Percentiles rank a stretch among this genome's conserved stretches.
Evolutionary conservation across 2,113 vertebrate species (phyloP).

Genomic region (Picathartes gymnocephalus): DNA sequence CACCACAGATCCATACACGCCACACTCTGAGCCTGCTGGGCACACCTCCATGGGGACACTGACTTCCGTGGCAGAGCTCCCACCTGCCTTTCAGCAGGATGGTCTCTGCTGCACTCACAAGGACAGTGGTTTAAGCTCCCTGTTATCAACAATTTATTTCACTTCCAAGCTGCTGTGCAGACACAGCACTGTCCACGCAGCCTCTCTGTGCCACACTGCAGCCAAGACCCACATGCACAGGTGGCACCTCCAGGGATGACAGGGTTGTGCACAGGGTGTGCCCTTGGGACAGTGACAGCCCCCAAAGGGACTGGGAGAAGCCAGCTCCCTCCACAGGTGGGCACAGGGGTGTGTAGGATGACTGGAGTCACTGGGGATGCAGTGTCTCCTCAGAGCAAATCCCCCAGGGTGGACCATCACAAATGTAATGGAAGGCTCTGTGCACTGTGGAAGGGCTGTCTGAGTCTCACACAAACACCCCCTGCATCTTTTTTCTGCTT

Average conservation of each 20-base stretch:
- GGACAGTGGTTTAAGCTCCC: neutral
- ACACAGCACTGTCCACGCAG: neutral
- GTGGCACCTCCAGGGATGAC: neutral
- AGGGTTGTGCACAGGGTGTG: accelerated
- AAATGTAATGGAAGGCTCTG: neutral
- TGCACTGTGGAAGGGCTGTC: neutral
- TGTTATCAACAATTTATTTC: neutral
- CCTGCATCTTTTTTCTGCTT: neutral
- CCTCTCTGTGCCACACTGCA: neutral
- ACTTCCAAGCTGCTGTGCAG: neutral
- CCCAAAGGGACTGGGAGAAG: neutral
- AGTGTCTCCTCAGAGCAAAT: neutral
- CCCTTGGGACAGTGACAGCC: neutral
- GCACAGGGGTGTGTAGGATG: neutral
- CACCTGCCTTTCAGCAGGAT: neutral
- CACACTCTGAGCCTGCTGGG: neutral
- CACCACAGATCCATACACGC: neutral
- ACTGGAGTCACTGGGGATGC: neutral
- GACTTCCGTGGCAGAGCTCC: neutral
- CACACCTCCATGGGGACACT: neutral
- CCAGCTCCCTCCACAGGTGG: neutral
- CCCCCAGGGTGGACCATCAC: accelerated
- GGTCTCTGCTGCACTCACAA: neutral
- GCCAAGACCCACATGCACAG: neutral
- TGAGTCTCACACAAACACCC: neutral